A percentile compares a stretch with the other conserved stretches of the same genome.
These are phyloP conservation scores for Tenebrio molitor DNA, from an alignment of 1,140 invertebrate species.

Conservation along the genomic window DNA sequence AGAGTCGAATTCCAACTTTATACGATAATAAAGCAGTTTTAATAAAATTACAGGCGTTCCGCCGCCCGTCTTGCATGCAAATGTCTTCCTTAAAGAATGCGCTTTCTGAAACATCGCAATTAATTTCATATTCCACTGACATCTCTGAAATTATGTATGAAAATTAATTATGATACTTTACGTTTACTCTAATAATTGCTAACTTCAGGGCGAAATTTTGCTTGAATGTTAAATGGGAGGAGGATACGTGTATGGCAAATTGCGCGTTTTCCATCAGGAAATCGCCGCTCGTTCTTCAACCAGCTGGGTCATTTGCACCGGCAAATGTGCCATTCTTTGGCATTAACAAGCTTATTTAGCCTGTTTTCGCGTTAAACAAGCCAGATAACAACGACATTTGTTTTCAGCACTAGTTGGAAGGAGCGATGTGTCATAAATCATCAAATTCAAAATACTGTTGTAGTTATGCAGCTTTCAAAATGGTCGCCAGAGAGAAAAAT, in stretches of 20 bases:
- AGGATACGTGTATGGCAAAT: constrained; percentile 13
- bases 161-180: constrained; percentile 51
- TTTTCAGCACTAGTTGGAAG: too few species aligned
- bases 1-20: constrained; percentile 47
- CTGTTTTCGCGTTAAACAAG: too few species aligned
- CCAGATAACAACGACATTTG: too few species aligned
- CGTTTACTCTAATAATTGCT: constrained; percentile 47
- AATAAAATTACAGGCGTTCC: constrained; percentile 51
- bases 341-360: too few species aligned
- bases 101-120: constrained; percentile 48
- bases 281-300: neutral
- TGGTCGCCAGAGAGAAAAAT: too few species aligned
- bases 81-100: constrained; percentile 48
- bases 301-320: neutral
- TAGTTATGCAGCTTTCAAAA: too few species aligned
- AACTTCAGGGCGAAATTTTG: constrained; percentile 30
- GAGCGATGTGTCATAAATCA: too few species aligned
- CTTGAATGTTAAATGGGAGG: constrained; percentile 9
- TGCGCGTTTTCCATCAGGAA: neutral
- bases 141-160: constrained; percentile 49
- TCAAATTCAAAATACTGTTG: too few species aligned
- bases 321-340: neutral
- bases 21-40: constrained; percentile 50
- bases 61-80: constrained; percentile 50
- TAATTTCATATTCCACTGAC: constrained; percentile 51